Base-by-base conservation (phyloP, 2,797 vertebrate species). In the Ceryle rudis region DNA sequence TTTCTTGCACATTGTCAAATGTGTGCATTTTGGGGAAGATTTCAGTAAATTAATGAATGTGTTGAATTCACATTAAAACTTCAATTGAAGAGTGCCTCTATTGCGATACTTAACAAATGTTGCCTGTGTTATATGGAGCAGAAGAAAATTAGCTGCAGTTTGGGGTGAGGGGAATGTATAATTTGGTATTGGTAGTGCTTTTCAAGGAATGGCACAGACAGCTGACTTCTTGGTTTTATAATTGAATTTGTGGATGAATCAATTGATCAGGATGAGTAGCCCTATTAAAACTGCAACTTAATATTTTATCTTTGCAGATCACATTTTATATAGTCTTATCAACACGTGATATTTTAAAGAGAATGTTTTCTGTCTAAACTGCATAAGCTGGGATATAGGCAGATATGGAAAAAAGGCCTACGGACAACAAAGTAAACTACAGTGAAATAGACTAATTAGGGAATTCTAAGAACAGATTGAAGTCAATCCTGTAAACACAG, bases 121-220 rank as follows among this genome's bases (percentile, higher is more conserved):
- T 89, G 67, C 54, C 54, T 81, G 67, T 93, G 80, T 93, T 94
- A 78, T 47, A 69, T 74, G 77, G 55, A 93, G 86, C 85, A 95
- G 87, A 92, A 69, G 89, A 89, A 93, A 97, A 97, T 87, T 73
- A 94, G 57, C 70, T 92, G 72, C 79, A 72, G 49, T 94, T 96
- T 86, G 57, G 78, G 85, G 80, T 88, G 69, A 90, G 46, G 7
- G 42, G 86, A 95, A 92, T 93, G 73, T 81, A 67, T 90, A 83
- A 93, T 90, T 83, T 91, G 71, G 61, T 90, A n/a, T 54, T 86
- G 73, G 35, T n/a, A 72, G 60, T 67, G 85, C 54, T 88, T 90
- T 79, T 61, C 69, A 82, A 44, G 51, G 71, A 97, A 73, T 12
- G 37, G 47, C 62, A 86, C 21, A 95, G 81, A 74, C 78, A 61